Evolutionary conservation across 2,113 vertebrate genomes (phyloP).

Genomic region (Anseranas semipalmata): DNA sequence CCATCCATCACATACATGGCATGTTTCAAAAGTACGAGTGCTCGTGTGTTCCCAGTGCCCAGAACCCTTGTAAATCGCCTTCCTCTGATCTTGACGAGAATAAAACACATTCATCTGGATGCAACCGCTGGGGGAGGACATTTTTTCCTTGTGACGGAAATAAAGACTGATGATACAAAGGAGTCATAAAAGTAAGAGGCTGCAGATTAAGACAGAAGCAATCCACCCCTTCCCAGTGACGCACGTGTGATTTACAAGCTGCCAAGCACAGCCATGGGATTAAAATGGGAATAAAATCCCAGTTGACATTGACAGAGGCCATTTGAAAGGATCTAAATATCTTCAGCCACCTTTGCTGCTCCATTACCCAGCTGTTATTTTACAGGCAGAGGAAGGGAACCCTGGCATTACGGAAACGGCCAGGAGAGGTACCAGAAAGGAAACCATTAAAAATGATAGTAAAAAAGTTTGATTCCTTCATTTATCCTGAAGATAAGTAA

Average conservation of each 20-base stretch:
- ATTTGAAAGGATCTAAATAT: background rate
- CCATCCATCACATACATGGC: slow-evolving; percentile 55
- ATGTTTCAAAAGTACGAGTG: background rate
- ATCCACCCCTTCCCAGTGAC: background rate
- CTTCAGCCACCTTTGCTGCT: background rate
- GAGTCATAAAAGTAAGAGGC: background rate
- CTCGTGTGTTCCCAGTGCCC: background rate
- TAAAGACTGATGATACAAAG: background rate
- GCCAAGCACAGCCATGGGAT: background rate
- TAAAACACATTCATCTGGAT: slow-evolving; percentile 18
- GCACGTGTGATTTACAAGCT: background rate
- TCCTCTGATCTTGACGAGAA: background rate
- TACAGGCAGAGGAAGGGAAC: background rate
- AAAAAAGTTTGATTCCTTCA: background rate
- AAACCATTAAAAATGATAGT: rapidly evolving
- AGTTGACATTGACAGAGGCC: background rate
- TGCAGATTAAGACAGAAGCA: background rate
- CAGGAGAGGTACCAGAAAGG: background rate
- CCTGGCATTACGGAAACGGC: background rate
- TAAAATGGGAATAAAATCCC: background rate
- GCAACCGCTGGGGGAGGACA: background rate
- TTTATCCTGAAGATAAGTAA: background rate
- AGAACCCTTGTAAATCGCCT: background rate
- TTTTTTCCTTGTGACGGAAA: background rate
- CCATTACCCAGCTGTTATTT: background rate